phyloP scores from a whole-genome alignment of 35 echinoderm and acorn worm species.

The Diadema setosum region DNA sequence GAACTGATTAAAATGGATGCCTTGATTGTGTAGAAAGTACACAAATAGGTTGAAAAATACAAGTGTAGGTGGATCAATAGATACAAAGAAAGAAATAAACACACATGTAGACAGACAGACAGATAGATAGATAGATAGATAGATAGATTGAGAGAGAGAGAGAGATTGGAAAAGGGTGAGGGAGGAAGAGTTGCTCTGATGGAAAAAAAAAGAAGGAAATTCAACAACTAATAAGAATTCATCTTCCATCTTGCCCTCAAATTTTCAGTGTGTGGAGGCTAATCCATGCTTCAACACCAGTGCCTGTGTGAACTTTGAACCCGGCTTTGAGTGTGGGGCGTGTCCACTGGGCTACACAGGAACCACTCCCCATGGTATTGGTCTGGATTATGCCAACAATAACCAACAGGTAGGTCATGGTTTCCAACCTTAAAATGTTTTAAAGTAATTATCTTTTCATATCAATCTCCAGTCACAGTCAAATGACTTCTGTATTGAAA shows the following conservation, averaged over 20 bases:
- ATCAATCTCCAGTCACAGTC: no score
- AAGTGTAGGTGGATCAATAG: neutral
- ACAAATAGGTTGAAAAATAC: no score
- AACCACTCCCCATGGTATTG: slow-evolving; percentile 91
- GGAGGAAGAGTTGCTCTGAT: neutral
- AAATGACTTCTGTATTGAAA: no score
- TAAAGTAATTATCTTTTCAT: no score
- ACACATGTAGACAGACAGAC: neutral
- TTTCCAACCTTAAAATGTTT: no score
- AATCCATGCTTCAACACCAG: slow-evolving; percentile 75
- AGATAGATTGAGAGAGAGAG: neutral
- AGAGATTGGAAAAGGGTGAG: neutral
- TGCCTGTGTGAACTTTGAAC: slow-evolving; percentile 70
- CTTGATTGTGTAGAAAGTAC: no score
- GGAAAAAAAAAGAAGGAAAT: no score
- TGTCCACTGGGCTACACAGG: slow-evolving; percentile 83
- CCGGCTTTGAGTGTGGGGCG: slow-evolving; percentile 80
- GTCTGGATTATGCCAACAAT: slow-evolving; percentile 48
- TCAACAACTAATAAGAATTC: no score
- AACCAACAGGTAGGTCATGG: slow-evolving; percentile 33
- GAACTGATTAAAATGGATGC: no score
- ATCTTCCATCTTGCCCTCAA: neutral
- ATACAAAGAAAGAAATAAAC: neutral
- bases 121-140: neutral
- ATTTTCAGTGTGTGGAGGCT: slow-evolving; percentile 50